These are phyloP conservation scores for Ectropis crepuscularia DNA, from an alignment of 2,888 invertebrate genomes.

Conservation along the genomic window DNA sequence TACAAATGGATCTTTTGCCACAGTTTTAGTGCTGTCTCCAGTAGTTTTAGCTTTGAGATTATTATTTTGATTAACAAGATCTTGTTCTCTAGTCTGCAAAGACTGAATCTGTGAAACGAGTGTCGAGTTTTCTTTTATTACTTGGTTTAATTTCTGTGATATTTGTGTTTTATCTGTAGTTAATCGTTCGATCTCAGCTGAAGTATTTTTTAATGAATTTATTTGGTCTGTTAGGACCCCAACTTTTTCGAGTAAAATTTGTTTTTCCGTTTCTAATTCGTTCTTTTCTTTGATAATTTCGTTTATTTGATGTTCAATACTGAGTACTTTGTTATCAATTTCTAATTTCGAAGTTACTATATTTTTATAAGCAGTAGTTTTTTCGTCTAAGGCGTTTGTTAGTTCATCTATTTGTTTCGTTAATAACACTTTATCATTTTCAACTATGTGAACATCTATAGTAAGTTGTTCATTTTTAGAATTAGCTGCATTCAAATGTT, in stretches of 20 bases:
- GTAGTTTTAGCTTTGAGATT: constrained; percentile 15
- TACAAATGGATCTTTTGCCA: constrained; percentile 22
- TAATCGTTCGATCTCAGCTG: constrained; percentile 36
- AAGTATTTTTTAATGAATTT: constrained; percentile 25
- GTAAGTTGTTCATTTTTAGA: constrained; percentile 78
- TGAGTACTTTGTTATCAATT: constrained; percentile 64
- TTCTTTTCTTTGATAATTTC: constrained; percentile 52
- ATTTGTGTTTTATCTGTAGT: constrained; percentile 46
- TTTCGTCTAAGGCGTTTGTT: constrained; percentile 61
- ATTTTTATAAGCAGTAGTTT: constrained; percentile 54
- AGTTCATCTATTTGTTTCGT: constrained; percentile 76
- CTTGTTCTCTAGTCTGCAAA: constrained; percentile 26
- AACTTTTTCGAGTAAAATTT: constrained; percentile 53
- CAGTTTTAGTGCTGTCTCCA: constrained; percentile 13
- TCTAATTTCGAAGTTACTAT: constrained; percentile 57
- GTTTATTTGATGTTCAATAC: constrained; percentile 55
- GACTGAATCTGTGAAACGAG: constrained; percentile 27
- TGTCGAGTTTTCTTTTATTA: constrained; percentile 51
- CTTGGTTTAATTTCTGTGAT: constrained; percentile 22
- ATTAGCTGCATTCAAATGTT: constrained; percentile 63
- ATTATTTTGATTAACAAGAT: constrained; percentile 27
- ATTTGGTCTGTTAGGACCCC: constrained; percentile 44
- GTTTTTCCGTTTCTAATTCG: constrained; percentile 56
- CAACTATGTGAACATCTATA: constrained; percentile 80
- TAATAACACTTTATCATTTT: constrained; percentile 80